These are phyloP conservation scores for Dicyrtoma fusca DNA, from an alignment of 2,888 invertebrate genomes.

Conservation along the genomic window DNA sequence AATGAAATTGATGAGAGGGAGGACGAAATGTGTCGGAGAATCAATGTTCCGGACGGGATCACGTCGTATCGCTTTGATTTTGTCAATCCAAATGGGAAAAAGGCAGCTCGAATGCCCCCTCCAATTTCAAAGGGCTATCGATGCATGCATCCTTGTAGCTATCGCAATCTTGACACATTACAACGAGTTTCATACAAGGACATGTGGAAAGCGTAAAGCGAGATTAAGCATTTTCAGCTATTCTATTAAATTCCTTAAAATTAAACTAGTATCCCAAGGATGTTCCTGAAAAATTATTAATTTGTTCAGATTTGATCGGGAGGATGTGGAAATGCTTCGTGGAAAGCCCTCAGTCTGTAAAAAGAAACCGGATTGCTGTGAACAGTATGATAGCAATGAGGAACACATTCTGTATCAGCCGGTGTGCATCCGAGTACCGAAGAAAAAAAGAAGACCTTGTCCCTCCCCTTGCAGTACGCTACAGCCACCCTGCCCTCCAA, in stretches of 20 bases:
- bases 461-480: background rate
- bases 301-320: conserved; percentile 41
- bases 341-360: conserved; percentile 44
- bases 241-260: background rate
- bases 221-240: background rate
- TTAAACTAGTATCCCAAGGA: background rate
- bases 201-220: conserved; percentile 53
- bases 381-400: background rate
- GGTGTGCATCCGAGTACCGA: background rate
- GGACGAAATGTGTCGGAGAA: conserved; percentile 40
- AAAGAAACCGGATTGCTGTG: conserved; percentile 1
- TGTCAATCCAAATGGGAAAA: conserved; percentile 44
- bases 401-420: conserved; percentile 17
- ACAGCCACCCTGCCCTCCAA: background rate
- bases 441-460: conserved; percentile 12
- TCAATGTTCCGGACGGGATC: conserved; percentile 39
- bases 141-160: conserved; percentile 48
- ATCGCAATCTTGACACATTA: conserved; percentile 42
- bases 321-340: conserved; percentile 44
- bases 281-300: no score
- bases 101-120: conserved; percentile 49
- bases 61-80: conserved; percentile 45
- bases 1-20: conserved; percentile 41
- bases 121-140: conserved; percentile 44
- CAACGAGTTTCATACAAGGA: conserved; percentile 42